Evolutionary conservation across 2,888 invertebrate species (phyloP).

Genomic region (Tachina grossa): DNA sequence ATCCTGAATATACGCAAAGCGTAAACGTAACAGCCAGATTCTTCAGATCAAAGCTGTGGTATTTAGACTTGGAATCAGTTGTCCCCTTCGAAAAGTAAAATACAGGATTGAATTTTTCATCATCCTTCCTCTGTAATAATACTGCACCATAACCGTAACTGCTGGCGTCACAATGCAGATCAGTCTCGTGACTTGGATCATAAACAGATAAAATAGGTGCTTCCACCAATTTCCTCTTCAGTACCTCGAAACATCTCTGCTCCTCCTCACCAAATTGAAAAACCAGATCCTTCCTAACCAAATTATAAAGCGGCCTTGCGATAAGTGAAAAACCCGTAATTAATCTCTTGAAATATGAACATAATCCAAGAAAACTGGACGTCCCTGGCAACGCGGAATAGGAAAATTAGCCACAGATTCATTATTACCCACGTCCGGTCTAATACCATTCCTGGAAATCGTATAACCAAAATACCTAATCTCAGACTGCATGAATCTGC

Average conservation of each 20-base stretch:
- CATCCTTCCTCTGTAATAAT: no score
- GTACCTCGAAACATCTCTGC: slow-evolving; percentile 21
- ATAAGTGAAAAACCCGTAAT: not conserved
- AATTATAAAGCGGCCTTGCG: not conserved
- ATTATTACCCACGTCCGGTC: slow-evolving; percentile 24
- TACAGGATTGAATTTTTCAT: no score
- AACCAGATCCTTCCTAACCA: not conserved
- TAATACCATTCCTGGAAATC: slow-evolving; percentile 41
- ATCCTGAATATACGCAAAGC: no score
- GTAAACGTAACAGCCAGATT: no score
- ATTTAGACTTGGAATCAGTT: no score
- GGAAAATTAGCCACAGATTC: slow-evolving; percentile 43
- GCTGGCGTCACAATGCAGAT: no score
- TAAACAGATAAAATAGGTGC: no score
- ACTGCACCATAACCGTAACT: no score
- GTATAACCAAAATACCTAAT: slow-evolving; percentile 46
- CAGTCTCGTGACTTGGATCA: no score
- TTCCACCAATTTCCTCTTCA: slow-evolving; percentile 31
- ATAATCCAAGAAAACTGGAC: slow-evolving; percentile 4
- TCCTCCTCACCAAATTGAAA: not conserved
- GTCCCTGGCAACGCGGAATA: slow-evolving; percentile 5
- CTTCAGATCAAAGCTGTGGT: no score
- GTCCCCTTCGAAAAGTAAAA: no score
- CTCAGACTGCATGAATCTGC: not conserved
- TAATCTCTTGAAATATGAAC: slow-evolving; percentile 8